Base-by-base conservation (phyloP, 2,113 vertebrate genomes). In the Myiozetetes cayanensis region DNA sequence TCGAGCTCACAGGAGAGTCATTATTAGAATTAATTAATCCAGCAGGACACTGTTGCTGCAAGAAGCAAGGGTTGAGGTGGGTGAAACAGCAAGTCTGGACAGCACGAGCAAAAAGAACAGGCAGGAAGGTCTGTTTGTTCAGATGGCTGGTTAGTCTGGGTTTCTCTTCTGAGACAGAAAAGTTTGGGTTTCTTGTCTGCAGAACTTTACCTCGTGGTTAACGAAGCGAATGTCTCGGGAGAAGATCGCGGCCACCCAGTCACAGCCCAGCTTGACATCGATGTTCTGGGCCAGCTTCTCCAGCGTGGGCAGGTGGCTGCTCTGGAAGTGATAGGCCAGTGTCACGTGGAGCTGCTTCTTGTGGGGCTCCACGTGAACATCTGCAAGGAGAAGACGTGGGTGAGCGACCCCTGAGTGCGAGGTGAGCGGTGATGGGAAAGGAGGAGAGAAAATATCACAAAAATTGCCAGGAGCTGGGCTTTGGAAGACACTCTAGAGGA, bases 261-360 rank as follows among this genome's bases (percentile, higher is more conserved):
- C 99, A 0, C 99, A 99, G n/a, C 99, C 99, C 61, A 99, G 97
- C 47, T 98, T 98, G 82, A 98, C 97, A 0, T 99, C 99, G 5
- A 99, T 98, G 62, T 93, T 98, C 97, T 99, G 99, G 10, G 99
- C 98, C 27, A 99, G 95, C 96, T 99, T 99, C 97, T 99, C 99
- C 89, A 99, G 95, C 6, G 98, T 97, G 58, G 98, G 96, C 73
- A 99, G 97, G 96, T 99, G 99, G 97, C 98, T 98, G 90, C 98
- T 91, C 96, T 99, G 99, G 97, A 99, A 99, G 97, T 99, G 99
- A 97, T 99, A 99, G 7, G 99, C 99, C 96, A 99, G 97, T 1
- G 99, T 99, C 70, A 99, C 98, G 2, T 99, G 99, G 41, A 99
- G 98, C 95, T 99, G 99, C 97, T 99, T 99, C 98, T 99, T 99